phyloP scores from a whole-genome alignment of 2,113 vertebrate genomes.

The Ariopsis seemanni region DNA sequence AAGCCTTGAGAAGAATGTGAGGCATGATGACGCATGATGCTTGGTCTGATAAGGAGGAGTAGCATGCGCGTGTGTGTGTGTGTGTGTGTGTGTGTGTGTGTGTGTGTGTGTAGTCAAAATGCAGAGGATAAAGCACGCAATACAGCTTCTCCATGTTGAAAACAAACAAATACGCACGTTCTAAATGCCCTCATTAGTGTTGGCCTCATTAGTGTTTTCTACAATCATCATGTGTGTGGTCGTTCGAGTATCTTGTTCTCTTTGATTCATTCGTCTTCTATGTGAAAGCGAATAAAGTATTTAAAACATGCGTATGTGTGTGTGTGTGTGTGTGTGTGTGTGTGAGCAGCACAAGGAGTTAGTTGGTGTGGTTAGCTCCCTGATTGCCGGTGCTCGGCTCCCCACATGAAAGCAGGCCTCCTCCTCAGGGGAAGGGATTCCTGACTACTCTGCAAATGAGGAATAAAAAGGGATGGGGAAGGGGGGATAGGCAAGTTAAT shows the following conservation, averaged over 20 bases:
- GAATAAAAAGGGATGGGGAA: conserved; percentile 60
- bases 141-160: background rate
- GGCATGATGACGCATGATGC: conserved; percentile 34
- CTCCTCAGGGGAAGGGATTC: conserved; percentile 72
- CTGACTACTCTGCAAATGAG: conserved; percentile 66
- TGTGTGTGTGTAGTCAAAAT: conserved; percentile 33
- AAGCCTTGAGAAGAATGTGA: conserved; percentile 35
- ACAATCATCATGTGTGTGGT: conserved; percentile 27
- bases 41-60: conserved; percentile 51
- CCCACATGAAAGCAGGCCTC: conserved; percentile 76
- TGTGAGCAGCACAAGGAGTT: conserved; percentile 30
- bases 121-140: background rate
- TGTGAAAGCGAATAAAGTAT: conserved; percentile 32
- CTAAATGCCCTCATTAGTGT: conserved; percentile 7
- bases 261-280: conserved; percentile 26
- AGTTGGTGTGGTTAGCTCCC: conserved; percentile 55
- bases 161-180: background rate
- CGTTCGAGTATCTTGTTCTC: conserved; percentile 1
- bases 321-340: conserved; percentile 26
- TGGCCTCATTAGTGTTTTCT: background rate
- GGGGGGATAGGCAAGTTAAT: conserved; percentile 60
- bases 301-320: conserved; percentile 14
- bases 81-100: conserved; percentile 30
- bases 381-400: conserved; percentile 76
- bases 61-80: conserved; percentile 52